These are phyloP conservation scores for Melinopterus prodromus DNA, from an alignment of 2,888 invertebrate species.

Conservation along the genomic window DNA sequence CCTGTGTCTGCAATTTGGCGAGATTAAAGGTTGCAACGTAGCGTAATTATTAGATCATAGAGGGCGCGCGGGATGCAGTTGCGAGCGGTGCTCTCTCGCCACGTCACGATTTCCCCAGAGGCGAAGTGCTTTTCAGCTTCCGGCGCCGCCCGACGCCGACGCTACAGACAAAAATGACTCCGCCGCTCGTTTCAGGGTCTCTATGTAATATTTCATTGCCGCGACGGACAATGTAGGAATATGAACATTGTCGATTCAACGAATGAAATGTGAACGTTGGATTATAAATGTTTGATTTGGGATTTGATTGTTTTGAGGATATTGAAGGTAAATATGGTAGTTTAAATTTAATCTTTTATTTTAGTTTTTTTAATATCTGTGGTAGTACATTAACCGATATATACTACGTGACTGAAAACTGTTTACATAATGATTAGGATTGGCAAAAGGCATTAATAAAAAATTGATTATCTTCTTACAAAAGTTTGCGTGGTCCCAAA, in stretches of 20 bases:
- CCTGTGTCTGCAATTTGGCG: not conserved
- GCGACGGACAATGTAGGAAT: not conserved
- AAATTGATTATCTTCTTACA: too few relatives aligned
- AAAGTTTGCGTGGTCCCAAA: too few relatives aligned
- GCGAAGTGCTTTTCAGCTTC: not conserved
- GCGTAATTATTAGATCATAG: slow-evolving; percentile 4
- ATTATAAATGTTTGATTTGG: too few relatives aligned
- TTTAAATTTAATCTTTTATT: too few relatives aligned
- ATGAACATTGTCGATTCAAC: not conserved
- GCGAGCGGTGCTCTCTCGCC: not conserved
- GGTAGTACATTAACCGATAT: too few relatives aligned
- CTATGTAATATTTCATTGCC: not conserved
- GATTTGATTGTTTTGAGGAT: too few relatives aligned
- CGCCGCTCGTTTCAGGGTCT: not conserved
- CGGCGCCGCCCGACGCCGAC: not conserved
- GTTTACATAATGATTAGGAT: too few relatives aligned
- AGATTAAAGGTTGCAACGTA: not conserved
- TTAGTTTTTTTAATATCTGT: too few relatives aligned
- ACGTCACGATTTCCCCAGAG: not conserved
- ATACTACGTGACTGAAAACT: too few relatives aligned
- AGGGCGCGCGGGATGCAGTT: slow-evolving; percentile 4
- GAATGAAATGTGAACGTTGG: not conserved
- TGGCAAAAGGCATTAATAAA: too few relatives aligned
- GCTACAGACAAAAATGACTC: not conserved
- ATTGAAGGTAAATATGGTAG: too few relatives aligned